Evolutionary conservation across 2,797 vertebrate species (phyloP).

Genomic region (Sitta carolinensis): DNA sequence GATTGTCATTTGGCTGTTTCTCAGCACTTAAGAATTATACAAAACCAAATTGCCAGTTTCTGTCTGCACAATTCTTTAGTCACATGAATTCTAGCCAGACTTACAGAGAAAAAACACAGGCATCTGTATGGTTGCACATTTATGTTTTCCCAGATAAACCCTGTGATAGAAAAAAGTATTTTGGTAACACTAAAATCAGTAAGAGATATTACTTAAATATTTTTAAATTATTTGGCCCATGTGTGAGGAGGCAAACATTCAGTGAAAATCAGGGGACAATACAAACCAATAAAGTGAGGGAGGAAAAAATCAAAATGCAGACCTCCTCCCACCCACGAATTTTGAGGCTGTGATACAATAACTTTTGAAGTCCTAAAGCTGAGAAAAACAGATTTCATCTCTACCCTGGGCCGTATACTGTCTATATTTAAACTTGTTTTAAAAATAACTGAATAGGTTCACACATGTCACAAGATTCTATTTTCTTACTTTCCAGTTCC

Average conservation of each 20-base stretch:
- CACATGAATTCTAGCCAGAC: neutral
- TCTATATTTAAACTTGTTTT: neutral
- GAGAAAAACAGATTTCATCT: neutral
- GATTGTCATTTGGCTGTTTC: neutral
- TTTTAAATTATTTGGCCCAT: neutral
- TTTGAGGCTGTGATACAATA: neutral
- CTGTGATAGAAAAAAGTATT: neutral
- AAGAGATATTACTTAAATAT: neutral
- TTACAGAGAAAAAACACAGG: neutral
- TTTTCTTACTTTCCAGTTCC: neutral
- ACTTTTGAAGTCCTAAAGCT: neutral
- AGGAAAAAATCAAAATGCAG: neutral
- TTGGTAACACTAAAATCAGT: neutral
- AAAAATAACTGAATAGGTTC: neutral
- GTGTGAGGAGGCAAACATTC: neutral
- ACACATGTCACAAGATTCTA: neutral
- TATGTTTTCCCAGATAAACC: neutral
- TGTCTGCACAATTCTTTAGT: neutral
- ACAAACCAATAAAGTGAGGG: neutral
- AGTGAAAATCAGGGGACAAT: neutral
- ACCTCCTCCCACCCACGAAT: neutral
- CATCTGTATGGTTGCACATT: neutral
- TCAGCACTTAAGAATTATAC: neutral
- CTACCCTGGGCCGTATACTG: fast-evolving
- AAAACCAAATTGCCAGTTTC: neutral